Base-by-base conservation (phyloP, 2,797 vertebrate genomes). In the Erethizon dorsatum region DNA sequence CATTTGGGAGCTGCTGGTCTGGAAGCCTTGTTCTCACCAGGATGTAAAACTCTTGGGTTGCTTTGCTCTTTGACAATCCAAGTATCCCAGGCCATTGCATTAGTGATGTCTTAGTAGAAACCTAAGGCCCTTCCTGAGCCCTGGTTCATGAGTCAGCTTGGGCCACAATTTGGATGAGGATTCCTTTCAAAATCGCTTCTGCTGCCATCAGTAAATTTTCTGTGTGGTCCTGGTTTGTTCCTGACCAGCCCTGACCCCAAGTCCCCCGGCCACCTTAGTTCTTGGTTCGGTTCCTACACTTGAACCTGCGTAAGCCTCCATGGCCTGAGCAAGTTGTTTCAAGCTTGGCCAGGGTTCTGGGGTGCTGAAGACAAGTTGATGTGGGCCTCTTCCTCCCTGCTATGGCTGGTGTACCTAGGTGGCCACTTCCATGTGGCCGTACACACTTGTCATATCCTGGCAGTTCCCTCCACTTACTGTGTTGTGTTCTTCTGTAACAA, bases 371-470 rank as follows among this genome's bases (percentile, higher is more conserved):
- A 0, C 24, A 28, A 1, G 26, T 8, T 13, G 31, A 0, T 0
- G 33, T 3, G 17, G 33, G 28, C 41, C 15, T 52, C 1, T 4
- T 14, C 28, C 41, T 26, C 1, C 57, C 12, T 0, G 12, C 71
- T 15, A 2, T 8, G 63, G 77, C 57, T n/a, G 22, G 52, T 10
- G 78, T 3, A 2, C 52, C 24, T n/a, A 2, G 28, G 37, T 4
- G n/a, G 3, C 61, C 0, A 0, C 63, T 26, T 41, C 47, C 10
- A 0, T 0, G 6, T 11, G n/a, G 59, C 83, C 2, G 0, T 2
- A 2, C 20, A 33, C 2, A 0, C 63, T 20, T 13, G 18, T 4
- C 15, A 0, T 15, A 26, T 47, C 93, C 52, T n/a, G 52, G 56
- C 0, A 9, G 7, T 11, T 8, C 13, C 33, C 56, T 52, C 26